These are phyloP conservation scores for Dryomyza anilis DNA, from an alignment of 2,888 invertebrate genomes.

Conservation along the genomic window DNA sequence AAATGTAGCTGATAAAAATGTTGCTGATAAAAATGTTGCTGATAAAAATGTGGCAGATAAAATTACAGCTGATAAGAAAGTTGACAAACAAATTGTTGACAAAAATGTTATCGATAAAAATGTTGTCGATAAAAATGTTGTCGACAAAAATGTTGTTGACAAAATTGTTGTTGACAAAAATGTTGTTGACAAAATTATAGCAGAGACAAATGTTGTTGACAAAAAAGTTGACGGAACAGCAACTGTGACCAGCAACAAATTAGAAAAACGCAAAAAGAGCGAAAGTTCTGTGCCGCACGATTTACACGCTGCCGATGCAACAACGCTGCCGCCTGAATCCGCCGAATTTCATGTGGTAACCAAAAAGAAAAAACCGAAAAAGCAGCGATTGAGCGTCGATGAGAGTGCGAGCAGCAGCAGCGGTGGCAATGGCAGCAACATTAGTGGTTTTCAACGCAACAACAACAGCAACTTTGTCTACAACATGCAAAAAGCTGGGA, in stretches of 20 bases:
- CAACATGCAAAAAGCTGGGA: conserved; percentile 32
- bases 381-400: conserved; percentile 59
- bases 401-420: conserved; percentile 35
- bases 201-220: neutral
- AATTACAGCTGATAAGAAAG: too few species aligned
- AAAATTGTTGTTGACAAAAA: too few species aligned
- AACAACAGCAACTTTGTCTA: conserved; percentile 44
- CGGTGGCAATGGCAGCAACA: conserved; percentile 40
- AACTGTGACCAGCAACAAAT: neutral
- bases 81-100: conserved; percentile 8
- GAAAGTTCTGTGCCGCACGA: conserved; percentile 31
- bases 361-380: conserved; percentile 80
- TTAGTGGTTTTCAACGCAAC: conserved; percentile 48
- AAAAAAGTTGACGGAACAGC: neutral
- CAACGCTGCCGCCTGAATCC: conserved; percentile 62
- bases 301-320: conserved; percentile 36
- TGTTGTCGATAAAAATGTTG: conserved; percentile 1
- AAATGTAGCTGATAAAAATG: too few species aligned
- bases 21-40: too few species aligned
- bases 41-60: too few species aligned
- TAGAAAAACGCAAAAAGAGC: conserved; percentile 39
- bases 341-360: conserved; percentile 83
- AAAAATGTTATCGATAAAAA: conserved; percentile 18
- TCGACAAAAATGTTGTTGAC: conserved; percentile 19
- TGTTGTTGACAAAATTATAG: too few species aligned